Percentiles rank a stretch among this genome's conserved stretches.
Conservation (phyloP, 2,888 invertebrate species). For the Tortricodes alternella region DNA sequence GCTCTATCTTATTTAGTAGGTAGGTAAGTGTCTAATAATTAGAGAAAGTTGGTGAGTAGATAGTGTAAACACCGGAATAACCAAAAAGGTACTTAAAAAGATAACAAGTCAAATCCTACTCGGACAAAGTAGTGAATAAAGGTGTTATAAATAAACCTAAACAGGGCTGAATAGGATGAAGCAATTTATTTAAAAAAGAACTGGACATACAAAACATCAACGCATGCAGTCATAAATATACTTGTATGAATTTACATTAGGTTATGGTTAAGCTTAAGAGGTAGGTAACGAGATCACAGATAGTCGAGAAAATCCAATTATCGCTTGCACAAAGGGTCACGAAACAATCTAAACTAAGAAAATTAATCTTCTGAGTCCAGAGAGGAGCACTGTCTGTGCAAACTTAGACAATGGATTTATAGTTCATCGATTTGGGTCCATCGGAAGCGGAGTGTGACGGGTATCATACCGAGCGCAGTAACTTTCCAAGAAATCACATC, state of each 20-base stretch:
- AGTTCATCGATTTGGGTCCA: conserved; percentile 79
- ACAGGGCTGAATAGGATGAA: no score
- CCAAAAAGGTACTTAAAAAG: no score
- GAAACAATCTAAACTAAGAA: conserved; percentile 83
- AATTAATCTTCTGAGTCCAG: conserved; percentile 82
- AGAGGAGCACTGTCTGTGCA: conserved; percentile 76
- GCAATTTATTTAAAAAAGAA: no score
- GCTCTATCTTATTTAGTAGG: no score
- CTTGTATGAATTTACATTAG: conserved; percentile 51
- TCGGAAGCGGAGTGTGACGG: conserved; percentile 59
- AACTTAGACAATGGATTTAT: conserved; percentile 83
- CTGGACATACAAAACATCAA: neutral
- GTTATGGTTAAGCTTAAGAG: conserved; percentile 57
- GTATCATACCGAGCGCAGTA: conserved; percentile 44
- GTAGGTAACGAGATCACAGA: conserved; percentile 79
- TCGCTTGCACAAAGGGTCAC: conserved; percentile 81
- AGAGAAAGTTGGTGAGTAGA: no score
- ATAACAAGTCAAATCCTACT: no score
- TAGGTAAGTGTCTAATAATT: no score
- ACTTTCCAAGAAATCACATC: conserved; percentile 35
- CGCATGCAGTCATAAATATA: conserved; percentile 8
- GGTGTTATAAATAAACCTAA: no score
- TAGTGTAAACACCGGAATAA: no score
- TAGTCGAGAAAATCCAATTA: conserved; percentile 81
- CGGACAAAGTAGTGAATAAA: no score